phyloP scores from a whole-genome alignment of 2,797 vertebrate species.

The Bucorvus abyssinicus region DNA sequence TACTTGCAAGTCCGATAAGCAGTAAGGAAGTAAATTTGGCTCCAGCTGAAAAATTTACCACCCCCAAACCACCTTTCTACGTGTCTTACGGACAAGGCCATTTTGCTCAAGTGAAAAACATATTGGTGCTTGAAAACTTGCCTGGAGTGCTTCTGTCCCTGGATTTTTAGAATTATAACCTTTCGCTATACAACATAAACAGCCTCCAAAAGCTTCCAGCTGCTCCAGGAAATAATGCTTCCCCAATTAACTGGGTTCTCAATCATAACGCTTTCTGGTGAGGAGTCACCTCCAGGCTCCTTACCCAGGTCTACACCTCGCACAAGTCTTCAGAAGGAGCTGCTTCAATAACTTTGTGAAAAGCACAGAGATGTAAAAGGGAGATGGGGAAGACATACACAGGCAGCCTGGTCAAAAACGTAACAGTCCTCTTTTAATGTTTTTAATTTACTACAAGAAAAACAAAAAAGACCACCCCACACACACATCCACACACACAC shows the following conservation, averaged over 20 bases:
- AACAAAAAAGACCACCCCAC: background rate
- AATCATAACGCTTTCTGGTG: accelerated
- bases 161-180: background rate
- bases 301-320: background rate
- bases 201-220: background rate
- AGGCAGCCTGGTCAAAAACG: background rate
- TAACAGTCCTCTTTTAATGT: no score
- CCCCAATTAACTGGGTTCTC: background rate
- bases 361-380: background rate
- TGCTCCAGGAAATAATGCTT: background rate
- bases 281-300: background rate
- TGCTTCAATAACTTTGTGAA: background rate
- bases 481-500: background rate
- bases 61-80: background rate
- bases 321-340: background rate
- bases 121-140: background rate
- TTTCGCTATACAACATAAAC: background rate
- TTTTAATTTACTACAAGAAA: background rate
- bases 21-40: background rate
- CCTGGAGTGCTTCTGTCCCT: background rate
- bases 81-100: background rate
- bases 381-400: background rate
- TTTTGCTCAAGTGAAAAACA: background rate
- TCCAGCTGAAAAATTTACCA: background rate
- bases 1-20: background rate